Base-by-base conservation (phyloP, 1,140 invertebrate genomes). In the Anoplolepis gracilipes region DNA sequence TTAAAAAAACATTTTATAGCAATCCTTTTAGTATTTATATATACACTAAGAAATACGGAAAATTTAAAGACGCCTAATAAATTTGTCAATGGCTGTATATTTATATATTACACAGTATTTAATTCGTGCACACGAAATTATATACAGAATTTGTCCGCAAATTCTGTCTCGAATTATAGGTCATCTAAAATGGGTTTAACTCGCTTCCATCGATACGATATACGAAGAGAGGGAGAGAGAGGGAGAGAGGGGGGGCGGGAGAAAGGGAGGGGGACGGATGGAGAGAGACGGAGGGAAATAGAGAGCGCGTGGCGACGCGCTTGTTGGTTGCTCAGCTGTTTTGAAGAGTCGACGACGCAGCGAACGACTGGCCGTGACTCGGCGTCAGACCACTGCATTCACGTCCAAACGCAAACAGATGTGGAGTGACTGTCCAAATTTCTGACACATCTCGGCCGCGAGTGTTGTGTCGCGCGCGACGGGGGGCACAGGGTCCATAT, bases 371-470 rank as follows among this genome's bases (percentile, higher is more conserved):
- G 76, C 90, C 90, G 90, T 91, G 86, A 91, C 77, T 67, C 88
- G 67, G 77, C 72, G 85, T 85, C 57, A 89, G 85, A 91, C 77
- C 73, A 64, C 91, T 92, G 78, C 42, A 84, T 86, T 85, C 91
- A 91, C 91, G 91, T 91, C 91, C 86, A 92, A 92, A 92, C 91
- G 89, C 90, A 86, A 91, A 91, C 92, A 93, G 92, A 93, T 93
- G 92, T 93, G 92, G 92, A 93, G 92, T 93, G 92, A 92, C 92
- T 92, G 90, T 92, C 91, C 77, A 90, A 91, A 93, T 92, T 93
- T 93, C 91, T 93, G 92, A 93, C 92, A 93, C 87, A 93, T 92
- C 92, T 89, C 85, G 78, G 79, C 70, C 76, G 87, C 79, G 61
- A 33, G 61, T 42, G 85, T 81, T 62, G 65, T 84, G 46, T 49